phyloP scores from a whole-genome alignment of 2,888 invertebrate genomes.

The Rhaphigaster nebulosa region DNA sequence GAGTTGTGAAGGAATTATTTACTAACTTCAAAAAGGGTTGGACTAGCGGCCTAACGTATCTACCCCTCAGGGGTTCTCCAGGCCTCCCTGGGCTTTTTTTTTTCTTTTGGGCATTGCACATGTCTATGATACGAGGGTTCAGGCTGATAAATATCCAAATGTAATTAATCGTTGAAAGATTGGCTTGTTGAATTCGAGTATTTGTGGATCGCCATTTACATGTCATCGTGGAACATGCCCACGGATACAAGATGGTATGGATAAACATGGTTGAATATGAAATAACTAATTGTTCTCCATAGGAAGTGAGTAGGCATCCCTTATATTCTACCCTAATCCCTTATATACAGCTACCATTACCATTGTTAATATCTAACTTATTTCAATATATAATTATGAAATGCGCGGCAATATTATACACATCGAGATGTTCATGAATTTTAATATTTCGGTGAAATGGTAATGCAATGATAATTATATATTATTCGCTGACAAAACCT shows the following conservation, averaged over 20 bases:
- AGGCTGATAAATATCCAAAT: not conserved
- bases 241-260: not conserved
- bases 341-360: not conserved
- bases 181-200: not conserved
- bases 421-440: not conserved
- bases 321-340: not conserved
- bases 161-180: not conserved
- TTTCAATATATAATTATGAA: not conserved
- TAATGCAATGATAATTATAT: not conserved
- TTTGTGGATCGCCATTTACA: not conserved
- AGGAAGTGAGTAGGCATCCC: not conserved
- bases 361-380: not conserved
- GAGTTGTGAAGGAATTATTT: too few species aligned
- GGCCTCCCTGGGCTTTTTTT: not conserved
- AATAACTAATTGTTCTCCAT: not conserved
- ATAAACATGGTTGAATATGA: not conserved
- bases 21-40: not conserved
- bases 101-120: not conserved
- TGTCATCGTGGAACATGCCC: not conserved
- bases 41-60: not conserved
- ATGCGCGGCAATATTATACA: not conserved
- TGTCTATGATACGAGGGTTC: not conserved
- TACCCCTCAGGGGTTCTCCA: not conserved
- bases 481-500: conserved; percentile 15
- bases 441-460: conserved; percentile 22